Conservation (phyloP, 2,888 invertebrate species). For the Eilema caniola region DNA sequence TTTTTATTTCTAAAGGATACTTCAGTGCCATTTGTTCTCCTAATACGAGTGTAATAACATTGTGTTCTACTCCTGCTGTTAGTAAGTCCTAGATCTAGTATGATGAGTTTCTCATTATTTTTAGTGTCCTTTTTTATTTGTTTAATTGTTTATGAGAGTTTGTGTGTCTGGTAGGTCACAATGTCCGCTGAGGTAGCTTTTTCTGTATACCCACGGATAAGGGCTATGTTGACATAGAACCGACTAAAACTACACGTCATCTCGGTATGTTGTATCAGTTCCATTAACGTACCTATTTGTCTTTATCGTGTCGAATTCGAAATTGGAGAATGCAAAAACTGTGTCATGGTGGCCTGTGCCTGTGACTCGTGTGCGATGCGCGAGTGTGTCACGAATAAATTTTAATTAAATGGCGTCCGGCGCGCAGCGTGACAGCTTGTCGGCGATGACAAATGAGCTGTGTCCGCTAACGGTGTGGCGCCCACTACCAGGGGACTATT, state of each 20-base stretch:
- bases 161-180: too few relatives aligned
- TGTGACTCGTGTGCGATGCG: neutral
- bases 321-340: neutral
- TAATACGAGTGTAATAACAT: too few relatives aligned
- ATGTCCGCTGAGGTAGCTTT: too few relatives aligned
- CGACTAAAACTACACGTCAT: too few relatives aligned
- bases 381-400: constrained; percentile 40
- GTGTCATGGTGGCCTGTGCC: neutral
- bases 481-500: neutral
- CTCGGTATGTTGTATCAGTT: neutral
- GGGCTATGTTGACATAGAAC: too few relatives aligned
- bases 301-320: neutral
- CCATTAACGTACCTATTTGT: neutral
- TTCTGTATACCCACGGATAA: too few relatives aligned
- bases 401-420: constrained; percentile 51
- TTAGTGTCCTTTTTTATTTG: too few relatives aligned
- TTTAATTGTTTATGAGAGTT: too few relatives aligned
- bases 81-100: neutral
- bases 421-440: constrained; percentile 25
- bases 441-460: constrained; percentile 50
- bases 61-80: neutral
- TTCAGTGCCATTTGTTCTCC: neutral
- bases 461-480: neutral
- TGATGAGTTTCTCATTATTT: too few relatives aligned
- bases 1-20: neutral